phyloP scores from a whole-genome alignment of 2,888 invertebrate genomes.

The Chesias legatella region DNA sequence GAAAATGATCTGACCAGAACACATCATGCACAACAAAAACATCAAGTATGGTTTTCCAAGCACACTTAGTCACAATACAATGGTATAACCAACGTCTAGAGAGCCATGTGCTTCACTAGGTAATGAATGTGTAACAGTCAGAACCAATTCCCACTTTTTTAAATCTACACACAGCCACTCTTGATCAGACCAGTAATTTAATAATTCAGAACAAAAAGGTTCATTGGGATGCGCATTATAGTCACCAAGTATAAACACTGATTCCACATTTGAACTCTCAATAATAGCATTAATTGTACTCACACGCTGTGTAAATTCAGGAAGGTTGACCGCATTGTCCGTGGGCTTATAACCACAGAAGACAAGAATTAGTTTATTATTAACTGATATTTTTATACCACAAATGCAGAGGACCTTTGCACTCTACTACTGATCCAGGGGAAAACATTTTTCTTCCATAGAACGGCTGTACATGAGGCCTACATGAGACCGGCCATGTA shows the following conservation, averaged over 20 bases:
- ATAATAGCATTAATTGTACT: conserved; percentile 12
- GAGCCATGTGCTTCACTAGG: neutral
- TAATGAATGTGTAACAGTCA: neutral
- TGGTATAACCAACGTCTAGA: conserved; percentile 1
- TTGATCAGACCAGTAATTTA: conserved; percentile 7
- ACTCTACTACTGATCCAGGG: neutral
- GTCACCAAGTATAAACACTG: conserved; percentile 13
- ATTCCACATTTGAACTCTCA: conserved; percentile 8
- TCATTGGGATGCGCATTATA: conserved; percentile 14
- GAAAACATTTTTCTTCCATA: no score
- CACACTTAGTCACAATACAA: neutral
- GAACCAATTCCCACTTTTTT: neutral
- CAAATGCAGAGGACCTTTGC: neutral
- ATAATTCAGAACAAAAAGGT: conserved; percentile 8
- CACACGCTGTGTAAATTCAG: neutral
- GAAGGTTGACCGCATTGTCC: no score
- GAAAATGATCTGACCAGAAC: neutral
- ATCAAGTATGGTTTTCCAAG: no score
- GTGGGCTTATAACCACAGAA: no score
- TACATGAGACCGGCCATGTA: neutral
- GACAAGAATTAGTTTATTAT: no score
- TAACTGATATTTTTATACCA: neutral
- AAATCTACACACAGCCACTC: conserved; percentile 6
- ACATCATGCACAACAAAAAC: neutral
- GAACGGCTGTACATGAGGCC: no score